Percentiles rank a stretch among this genome's conserved stretches.
Evolutionary conservation across 2,888 invertebrate species (phyloP).

Genomic region (Criorhina ranunculi): DNA sequence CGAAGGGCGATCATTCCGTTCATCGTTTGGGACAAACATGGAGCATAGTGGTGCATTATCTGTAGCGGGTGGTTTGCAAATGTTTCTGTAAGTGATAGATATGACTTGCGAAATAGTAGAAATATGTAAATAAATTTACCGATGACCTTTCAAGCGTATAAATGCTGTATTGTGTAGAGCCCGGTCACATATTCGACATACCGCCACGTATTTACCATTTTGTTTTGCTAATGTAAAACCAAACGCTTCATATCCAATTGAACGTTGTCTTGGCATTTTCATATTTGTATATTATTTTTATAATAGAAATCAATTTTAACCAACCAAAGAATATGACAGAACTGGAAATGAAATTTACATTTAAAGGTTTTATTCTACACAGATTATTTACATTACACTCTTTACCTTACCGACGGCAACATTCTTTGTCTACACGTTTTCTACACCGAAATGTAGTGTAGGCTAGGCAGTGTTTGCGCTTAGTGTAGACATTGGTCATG

Average conservation of each 20-base stretch:
- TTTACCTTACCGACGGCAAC: background rate
- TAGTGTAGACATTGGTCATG: background rate
- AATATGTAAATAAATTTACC: conserved; percentile 15
- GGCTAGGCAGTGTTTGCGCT: too few relatives aligned
- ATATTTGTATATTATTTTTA: too few relatives aligned
- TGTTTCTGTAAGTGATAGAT: conserved; percentile 4
- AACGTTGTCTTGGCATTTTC: conserved; percentile 6
- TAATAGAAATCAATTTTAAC: too few relatives aligned
- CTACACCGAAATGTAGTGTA: too few relatives aligned
- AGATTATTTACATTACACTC: conserved; percentile 8
- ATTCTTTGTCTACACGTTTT: background rate
- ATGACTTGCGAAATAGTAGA: background rate
- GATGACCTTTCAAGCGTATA: conserved; percentile 33
- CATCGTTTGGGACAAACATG: background rate
- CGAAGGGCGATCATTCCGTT: background rate
- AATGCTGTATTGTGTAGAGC: conserved; percentile 47
- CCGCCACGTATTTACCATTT: conserved; percentile 37
- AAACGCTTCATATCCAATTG: conserved; percentile 30
- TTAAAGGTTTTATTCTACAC: conserved; percentile 13
- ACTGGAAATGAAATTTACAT: conserved; percentile 3
- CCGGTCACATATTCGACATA: conserved; percentile 37
- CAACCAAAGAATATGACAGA: too few relatives aligned
- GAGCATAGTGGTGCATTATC: background rate
- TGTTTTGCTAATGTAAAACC: conserved; percentile 30
- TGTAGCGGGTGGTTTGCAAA: conserved; percentile 16